Conservation (phyloP, 2,113 vertebrate genomes). For the Thamnophis sirtalis region DNA sequence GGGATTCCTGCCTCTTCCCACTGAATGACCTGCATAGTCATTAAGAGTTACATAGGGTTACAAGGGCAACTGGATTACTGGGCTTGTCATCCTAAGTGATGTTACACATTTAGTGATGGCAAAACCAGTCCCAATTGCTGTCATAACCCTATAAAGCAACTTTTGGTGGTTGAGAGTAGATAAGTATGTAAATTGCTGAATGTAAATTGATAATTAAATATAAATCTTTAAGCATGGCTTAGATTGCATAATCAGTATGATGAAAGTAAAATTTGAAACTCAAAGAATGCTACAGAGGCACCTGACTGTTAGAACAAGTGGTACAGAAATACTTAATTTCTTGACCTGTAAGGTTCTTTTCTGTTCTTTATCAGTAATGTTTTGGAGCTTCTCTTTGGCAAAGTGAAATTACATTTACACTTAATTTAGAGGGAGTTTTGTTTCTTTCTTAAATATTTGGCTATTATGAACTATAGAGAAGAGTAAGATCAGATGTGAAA, state of each 20-base stretch:
- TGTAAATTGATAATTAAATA: conserved; percentile 36
- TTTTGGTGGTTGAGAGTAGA: conserved; percentile 17
- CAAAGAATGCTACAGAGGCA: conserved; percentile 37
- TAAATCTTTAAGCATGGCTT: conserved; percentile 9
- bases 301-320: conserved; percentile 31
- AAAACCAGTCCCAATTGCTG: background rate
- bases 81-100: background rate
- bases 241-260: conserved; percentile 37
- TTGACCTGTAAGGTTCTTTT: background rate
- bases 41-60: background rate
- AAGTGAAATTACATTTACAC: background rate
- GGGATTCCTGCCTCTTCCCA: background rate
- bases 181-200: background rate
- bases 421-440: background rate
- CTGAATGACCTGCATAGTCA: background rate
- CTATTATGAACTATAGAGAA: background rate
- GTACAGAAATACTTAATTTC: conserved; percentile 28
- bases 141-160: conserved; percentile 25
- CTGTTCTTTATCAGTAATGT: background rate
- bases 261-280: conserved; percentile 24
- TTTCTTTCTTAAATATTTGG: background rate
- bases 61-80: background rate
- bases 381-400: background rate
- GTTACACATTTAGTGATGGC: background rate
- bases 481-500: background rate